Evolutionary conservation across 2,888 invertebrate genomes (phyloP).

Genomic region (Chironomus riparius): DNA sequence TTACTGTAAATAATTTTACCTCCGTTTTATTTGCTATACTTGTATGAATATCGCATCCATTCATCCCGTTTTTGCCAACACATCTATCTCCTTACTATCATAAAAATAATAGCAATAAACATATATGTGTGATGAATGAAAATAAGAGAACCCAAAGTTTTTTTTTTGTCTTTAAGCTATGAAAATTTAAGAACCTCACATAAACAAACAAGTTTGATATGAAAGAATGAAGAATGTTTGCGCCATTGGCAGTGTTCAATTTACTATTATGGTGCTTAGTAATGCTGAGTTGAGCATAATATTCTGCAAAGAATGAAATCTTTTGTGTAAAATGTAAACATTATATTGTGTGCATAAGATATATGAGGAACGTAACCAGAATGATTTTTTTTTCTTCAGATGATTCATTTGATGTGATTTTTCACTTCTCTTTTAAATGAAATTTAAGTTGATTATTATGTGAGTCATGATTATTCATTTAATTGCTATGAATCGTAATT

Average conservation of each 20-base stretch:
- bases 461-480: not conserved
- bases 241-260: not conserved
- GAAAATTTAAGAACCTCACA: constrained; percentile 7
- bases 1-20: constrained; percentile 12
- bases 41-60: not conserved
- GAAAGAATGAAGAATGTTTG: not conserved
- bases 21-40: not conserved
- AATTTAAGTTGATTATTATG: too few relatives aligned
- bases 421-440: too few relatives aligned
- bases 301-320: too few relatives aligned
- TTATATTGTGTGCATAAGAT: too few relatives aligned
- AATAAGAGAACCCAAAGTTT: not conserved
- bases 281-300: too few relatives aligned
- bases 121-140: not conserved
- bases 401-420: too few relatives aligned
- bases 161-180: not conserved
- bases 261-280: too few relatives aligned
- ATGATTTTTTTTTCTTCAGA: too few relatives aligned
- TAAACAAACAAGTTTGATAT: not conserved
- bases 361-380: too few relatives aligned
- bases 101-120: not conserved
- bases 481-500: too few relatives aligned
- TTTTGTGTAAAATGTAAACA: too few relatives aligned
- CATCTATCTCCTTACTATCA: not conserved
- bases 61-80: not conserved